Evolutionary conservation across 1,140 invertebrate genomes (phyloP), one percentile per base, ranked within the genome.

Genomic region (Sitodiplosis mosellana): DNA sequence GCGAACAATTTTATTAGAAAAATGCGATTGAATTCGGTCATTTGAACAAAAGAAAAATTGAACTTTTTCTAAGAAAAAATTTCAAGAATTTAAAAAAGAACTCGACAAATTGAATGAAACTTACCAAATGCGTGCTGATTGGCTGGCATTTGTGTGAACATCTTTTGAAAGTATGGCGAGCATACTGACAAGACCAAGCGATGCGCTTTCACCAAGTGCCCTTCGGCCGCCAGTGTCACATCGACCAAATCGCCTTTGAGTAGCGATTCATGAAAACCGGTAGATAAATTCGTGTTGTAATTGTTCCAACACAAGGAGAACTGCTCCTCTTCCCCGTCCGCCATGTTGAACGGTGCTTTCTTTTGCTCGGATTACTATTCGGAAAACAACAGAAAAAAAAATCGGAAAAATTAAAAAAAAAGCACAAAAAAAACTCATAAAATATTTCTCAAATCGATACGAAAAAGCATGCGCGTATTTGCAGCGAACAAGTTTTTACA

Each of bases 161-260:
- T 74, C 64, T 83, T 77, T 68, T 81, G 77, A 61, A 89, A 87
- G 67, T 84, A 88, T 37, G 83, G 80, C 63, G 82, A 86, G 68
- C 85, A 87, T 52, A 87, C 81, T 51, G 83, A 85, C 51, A 89
- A 67, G 57, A 87, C 80, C 60, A 86, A 65, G 65, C 83, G 83
- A 65, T 87, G 83, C 52, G 83, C 83, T 64, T 83, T 80, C 45
- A 87, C 64, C 58, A 80, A 76, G 53, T 78, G 73, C 52, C 83
- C 83, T 63, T 84, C 82, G 55, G 81, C 83, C 50, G 83, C 82
- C 54, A 87, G 64, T 11, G 83, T 86, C 52, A 87, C 83, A 60
- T 87, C 83, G 51, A 85, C 81, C 56, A 86, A 68, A 59, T 83
- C 78, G 55, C 82, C 80, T 60, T 79, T 77, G 56, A 78, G 76